Percentiles rank a stretch among this genome's conserved stretches.
phyloP scores from a whole-genome alignment of 2,888 invertebrate species.

The Hydrotaea cyrtoneurina region DNA sequence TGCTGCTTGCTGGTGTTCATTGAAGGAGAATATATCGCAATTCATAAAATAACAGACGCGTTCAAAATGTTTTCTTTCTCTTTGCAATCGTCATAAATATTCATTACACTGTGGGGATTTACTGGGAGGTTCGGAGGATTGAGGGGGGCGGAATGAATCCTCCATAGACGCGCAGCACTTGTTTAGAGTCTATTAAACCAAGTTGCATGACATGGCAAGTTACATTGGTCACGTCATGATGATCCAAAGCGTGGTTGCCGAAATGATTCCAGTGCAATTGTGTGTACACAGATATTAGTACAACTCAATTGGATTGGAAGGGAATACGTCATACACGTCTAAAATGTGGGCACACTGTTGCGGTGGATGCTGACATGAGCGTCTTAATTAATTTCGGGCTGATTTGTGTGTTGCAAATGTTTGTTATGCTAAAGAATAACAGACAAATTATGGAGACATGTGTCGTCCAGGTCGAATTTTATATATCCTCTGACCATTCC shows the following conservation, averaged over 20 bases:
- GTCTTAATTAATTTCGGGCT: constrained; percentile 8
- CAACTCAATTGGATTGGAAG: constrained; percentile 18
- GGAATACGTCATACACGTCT: constrained; percentile 4
- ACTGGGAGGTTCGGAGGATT: constrained; percentile 6
- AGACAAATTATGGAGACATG: too few species aligned
- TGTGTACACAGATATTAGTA: not conserved
- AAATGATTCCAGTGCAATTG: not conserved
- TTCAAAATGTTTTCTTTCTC: constrained; percentile 76
- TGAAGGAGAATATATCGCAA: constrained; percentile 71
- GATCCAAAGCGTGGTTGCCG: not conserved
- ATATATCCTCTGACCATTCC: too few species aligned
- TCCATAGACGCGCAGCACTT: not conserved
- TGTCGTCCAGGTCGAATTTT: too few species aligned
- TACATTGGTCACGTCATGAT: constrained; percentile 34
- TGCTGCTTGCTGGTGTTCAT: constrained; percentile 38
- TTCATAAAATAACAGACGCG: constrained; percentile 78
- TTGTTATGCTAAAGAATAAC: too few species aligned
- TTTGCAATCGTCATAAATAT: constrained; percentile 78
- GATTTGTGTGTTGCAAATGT: too few species aligned
- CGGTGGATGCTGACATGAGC: not conserved
- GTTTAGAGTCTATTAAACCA: constrained; percentile 38
- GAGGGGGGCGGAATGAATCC: not conserved
- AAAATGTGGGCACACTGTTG: not conserved
- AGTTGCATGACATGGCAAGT: constrained; percentile 38
- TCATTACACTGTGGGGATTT: constrained; percentile 72